Percentiles rank a stretch among this genome's conserved stretches.
phyloP scores from a whole-genome alignment of 2,797 vertebrate genomes.

The Alosa sapidissima region DNA sequence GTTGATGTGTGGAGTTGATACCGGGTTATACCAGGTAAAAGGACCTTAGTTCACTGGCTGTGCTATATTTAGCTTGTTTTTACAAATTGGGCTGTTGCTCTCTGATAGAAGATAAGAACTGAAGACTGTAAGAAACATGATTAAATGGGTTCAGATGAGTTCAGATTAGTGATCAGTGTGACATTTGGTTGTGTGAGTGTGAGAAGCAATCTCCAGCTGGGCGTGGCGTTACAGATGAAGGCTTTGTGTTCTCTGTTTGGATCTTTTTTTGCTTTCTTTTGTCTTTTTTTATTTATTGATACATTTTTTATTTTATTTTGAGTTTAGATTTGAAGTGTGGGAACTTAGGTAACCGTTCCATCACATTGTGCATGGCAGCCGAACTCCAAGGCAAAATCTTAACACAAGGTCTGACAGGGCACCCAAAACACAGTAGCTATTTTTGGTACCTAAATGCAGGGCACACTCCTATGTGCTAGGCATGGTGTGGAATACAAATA shows the following conservation, averaged over 20 bases:
- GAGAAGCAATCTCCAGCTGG: background rate
- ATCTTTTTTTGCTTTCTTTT: background rate
- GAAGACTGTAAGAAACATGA: background rate
- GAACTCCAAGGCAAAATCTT: background rate
- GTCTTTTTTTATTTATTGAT: background rate
- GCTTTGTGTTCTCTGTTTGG: background rate
- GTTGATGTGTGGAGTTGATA: background rate
- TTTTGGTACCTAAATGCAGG: background rate
- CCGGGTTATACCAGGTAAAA: background rate
- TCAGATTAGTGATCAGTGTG: background rate
- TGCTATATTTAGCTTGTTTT: background rate
- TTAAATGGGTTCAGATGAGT: background rate
- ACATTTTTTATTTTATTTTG: background rate
- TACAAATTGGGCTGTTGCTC: background rate
- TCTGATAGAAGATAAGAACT: background rate
- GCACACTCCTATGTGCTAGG: background rate
- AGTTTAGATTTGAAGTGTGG: background rate
- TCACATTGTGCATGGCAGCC: background rate
- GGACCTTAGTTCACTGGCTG: background rate
- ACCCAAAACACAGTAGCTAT: constrained; percentile 10
- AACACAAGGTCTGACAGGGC: background rate
- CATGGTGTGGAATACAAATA: background rate
- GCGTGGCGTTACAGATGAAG: background rate
- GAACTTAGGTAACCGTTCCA: background rate
- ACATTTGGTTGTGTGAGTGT: background rate